phyloP scores from a whole-genome alignment of 2,888 invertebrate genomes.

The Nasonovia ribisnigri region DNA sequence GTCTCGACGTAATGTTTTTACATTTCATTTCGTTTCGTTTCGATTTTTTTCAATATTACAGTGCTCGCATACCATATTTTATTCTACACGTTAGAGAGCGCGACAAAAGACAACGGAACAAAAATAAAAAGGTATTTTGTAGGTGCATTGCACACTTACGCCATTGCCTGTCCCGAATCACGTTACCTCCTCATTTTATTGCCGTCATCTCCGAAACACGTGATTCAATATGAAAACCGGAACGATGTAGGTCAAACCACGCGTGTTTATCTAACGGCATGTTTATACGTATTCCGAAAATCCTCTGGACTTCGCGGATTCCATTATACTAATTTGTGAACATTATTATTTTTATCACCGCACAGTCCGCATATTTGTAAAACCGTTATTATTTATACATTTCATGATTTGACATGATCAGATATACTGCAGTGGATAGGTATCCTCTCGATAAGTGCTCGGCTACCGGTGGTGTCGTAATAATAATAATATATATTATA shows the following conservation, averaged over 20 bases:
- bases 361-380: background rate
- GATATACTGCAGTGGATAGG: background rate
- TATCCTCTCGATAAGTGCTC: background rate
- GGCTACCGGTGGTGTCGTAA: background rate
- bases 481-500: background rate
- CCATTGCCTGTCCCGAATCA: background rate
- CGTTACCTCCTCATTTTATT: no score
- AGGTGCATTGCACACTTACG: background rate
- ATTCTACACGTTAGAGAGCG: background rate
- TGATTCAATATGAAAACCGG: background rate
- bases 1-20: background rate
- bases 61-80: background rate
- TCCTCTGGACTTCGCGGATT: background rate
- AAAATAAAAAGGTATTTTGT: background rate
- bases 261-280: background rate
- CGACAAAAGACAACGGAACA: background rate
- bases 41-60: background rate
- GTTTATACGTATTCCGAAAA: background rate
- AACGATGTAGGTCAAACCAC: background rate
- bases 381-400: background rate
- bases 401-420: background rate
- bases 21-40: background rate
- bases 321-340: background rate
- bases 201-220: no score
- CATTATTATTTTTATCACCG: background rate